These are phyloP conservation scores for Sinelater perroti DNA, from an alignment of 2,888 invertebrate species.

Conservation along the genomic window DNA sequence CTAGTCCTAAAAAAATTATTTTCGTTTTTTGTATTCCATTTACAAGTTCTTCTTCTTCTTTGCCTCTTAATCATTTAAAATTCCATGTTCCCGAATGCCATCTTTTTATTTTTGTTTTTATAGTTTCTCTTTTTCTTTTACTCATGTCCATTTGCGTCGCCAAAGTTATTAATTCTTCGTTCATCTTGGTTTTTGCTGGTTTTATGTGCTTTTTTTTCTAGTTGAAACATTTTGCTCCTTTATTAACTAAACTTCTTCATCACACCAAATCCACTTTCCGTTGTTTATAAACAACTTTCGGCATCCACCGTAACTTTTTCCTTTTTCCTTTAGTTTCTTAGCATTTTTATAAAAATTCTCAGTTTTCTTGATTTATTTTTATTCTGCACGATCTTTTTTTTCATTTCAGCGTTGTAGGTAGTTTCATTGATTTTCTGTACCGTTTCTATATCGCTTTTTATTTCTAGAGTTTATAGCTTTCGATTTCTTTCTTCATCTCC, in stretches of 20 bases:
- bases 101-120: neutral
- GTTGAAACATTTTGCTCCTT: neutral
- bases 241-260: neutral
- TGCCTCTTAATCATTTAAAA: neutral
- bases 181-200: neutral
- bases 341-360: too few species aligned
- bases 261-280: neutral
- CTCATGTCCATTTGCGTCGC: constrained; percentile 1
- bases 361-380: too few species aligned
- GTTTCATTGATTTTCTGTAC: too few species aligned
- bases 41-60: constrained; percentile 3
- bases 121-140: neutral
- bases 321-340: too few species aligned
- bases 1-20: neutral
- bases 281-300: neutral
- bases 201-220: neutral
- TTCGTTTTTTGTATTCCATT: constrained; percentile 1
- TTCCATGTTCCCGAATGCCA: neutral
- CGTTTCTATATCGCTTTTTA: too few species aligned
- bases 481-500: too few species aligned
- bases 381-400: too few species aligned
- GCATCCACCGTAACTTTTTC: neutral
- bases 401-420: too few species aligned
- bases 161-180: neutral
- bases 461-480: too few species aligned